Base-by-base conservation (phyloP, 2,797 vertebrate species). In the Melanotaenia pygmaea region DNA sequence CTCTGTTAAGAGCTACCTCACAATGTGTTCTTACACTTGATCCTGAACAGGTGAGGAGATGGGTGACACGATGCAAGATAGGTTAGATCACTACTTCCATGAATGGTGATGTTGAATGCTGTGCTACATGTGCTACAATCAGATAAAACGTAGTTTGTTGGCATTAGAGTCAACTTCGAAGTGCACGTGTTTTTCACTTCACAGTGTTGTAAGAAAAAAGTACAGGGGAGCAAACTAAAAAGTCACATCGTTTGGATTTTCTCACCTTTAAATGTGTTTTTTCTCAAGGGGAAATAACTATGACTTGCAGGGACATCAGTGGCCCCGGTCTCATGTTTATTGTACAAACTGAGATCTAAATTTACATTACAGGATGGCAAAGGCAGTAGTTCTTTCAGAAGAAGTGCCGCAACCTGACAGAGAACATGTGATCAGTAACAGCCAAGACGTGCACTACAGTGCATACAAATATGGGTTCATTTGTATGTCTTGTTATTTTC, bases 181-280 rank as follows among this genome's bases (percentile, higher is more conserved):
- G 26, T 16, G 53, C 51, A 54, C 53, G 6, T 24, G 26, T 24
- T 54, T 54, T 12, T 5, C 26, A 28, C 12, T 54, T 13, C 13
- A 28, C 12, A 26, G 53, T 28, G 13, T 26, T 24, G 53, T 14
- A 54, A 26, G 9, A 20, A 28, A 14, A 5, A 13, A 54, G 24
- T 26, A 30, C 26, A 14, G 28, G 53, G 24, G 53, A 54, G 53
- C 24, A 28, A 54, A 26, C 24, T 16, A 10, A 54, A 54, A 28
- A 14, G 13, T 28, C 53, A 54, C 24, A 14, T 54, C 26, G 14
- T 28, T 13, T 24, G 53, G 26, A 54, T 54, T 54, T 54, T 54
- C 53, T 28, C 53, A 28, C 53, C 53, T 54, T 54, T 54, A 54
- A 28, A 54, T 54, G 53, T 54, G 24, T 54, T 54, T 54, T 54